These are phyloP conservation scores for Pelobates fuscus DNA, from an alignment of 2,113 vertebrate species.

Conservation along the genomic window DNA sequence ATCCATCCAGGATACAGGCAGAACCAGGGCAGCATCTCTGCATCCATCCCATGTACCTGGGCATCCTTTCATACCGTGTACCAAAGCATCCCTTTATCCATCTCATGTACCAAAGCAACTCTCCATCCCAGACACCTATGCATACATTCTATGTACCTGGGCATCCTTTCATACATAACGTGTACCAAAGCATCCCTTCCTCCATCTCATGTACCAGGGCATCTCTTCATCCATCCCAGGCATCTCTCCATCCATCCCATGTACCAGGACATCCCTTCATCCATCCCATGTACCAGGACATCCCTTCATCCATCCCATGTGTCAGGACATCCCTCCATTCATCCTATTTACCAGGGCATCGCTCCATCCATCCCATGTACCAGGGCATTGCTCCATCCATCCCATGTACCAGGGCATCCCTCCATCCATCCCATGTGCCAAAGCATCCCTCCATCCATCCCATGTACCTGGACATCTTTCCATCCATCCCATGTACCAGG, in stretches of 20 bases:
- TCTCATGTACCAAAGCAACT: slow-evolving; percentile 11
- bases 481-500: background rate
- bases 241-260: background rate
- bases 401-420: background rate
- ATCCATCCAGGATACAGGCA: too few species aligned
- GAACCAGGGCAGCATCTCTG: background rate
- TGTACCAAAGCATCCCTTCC: background rate
- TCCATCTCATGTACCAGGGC: background rate
- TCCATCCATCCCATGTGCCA: background rate
- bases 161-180: background rate
- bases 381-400: background rate
- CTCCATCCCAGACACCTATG: slow-evolving; percentile 1
- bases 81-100: background rate
- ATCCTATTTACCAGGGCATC: background rate
- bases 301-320: background rate
- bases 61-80: background rate
- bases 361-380: background rate
- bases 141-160: too few species aligned
- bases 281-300: too few species aligned
- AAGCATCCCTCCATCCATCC: slow-evolving; percentile 30
- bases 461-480: background rate
- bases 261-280: background rate
- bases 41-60: background rate
- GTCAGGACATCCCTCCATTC: background rate
- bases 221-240: background rate